Evolutionary conservation across 1,140 invertebrate genomes (phyloP).

Genomic region (Neoseiulus cucumeris): DNA sequence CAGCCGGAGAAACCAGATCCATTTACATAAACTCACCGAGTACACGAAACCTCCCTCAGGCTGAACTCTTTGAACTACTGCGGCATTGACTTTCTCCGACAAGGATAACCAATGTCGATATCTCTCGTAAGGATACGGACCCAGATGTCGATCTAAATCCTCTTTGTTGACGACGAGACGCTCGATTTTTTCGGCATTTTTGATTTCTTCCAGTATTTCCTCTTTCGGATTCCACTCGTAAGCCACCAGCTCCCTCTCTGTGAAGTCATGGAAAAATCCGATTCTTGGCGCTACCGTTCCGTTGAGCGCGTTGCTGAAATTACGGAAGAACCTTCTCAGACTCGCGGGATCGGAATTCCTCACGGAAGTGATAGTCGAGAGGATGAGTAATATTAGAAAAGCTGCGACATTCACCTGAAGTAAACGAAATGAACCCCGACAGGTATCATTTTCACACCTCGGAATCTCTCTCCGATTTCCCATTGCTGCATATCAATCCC

Average conservation of each 20-base stretch:
- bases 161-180: conserved; percentile 26
- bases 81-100: conserved; percentile 47
- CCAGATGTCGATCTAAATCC: conserved; percentile 53
- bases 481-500: conserved; percentile 91
- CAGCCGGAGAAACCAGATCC: too few relatives aligned
- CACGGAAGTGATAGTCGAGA: too few relatives aligned
- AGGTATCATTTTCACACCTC: conserved; percentile 95
- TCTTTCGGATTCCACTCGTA: conserved; percentile 51
- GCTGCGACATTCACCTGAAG: conserved; percentile 38
- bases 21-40: not conserved
- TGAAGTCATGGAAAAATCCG: conserved; percentile 76
- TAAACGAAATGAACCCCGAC: conserved; percentile 86
- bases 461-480: conserved; percentile 74
- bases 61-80: conserved; percentile 1
- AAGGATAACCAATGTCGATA: conserved; percentile 67
- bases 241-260: conserved; percentile 56
- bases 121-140: conserved; percentile 73
- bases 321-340: conserved; percentile 28
- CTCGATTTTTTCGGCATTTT: conserved; percentile 25
- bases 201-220: conserved; percentile 23
- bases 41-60: not conserved
- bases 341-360: too few relatives aligned
- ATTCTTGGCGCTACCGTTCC: conserved; percentile 39
- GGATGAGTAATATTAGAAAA: too few relatives aligned
- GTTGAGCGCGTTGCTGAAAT: conserved; percentile 34